phyloP scores from a whole-genome alignment of 2,888 invertebrate genomes.

The Diloba caeruleocephala region DNA sequence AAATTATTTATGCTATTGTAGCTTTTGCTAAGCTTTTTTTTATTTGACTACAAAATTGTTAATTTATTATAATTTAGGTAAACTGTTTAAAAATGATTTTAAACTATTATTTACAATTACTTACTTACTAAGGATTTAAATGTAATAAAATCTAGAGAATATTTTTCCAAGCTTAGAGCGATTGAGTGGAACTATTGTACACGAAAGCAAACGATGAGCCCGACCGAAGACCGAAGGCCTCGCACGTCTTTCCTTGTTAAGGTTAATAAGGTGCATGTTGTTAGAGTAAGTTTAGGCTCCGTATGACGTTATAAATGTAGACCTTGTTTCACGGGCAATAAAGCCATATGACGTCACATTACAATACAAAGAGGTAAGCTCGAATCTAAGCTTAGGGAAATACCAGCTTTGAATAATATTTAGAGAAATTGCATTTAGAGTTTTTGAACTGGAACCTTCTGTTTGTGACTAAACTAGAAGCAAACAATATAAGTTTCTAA shows the following conservation, averaged over 20 bases:
- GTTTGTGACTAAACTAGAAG: slow-evolving; percentile 32
- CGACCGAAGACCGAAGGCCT: slow-evolving; percentile 54
- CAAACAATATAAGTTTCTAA: slow-evolving; percentile 14
- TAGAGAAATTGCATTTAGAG: slow-evolving; percentile 33
- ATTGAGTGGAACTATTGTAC: no score
- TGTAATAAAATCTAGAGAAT: no score
- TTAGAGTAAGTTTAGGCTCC: slow-evolving; percentile 55
- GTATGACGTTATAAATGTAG: slow-evolving; percentile 49
- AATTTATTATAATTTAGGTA: no score
- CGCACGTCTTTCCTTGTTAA: slow-evolving; percentile 59
- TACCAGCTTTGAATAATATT: slow-evolving; percentile 47
- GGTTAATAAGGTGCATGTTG: slow-evolving; percentile 67
- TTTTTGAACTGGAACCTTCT: slow-evolving; percentile 26
- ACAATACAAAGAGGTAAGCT: slow-evolving; percentile 48
- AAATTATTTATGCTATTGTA: no score
- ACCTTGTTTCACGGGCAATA: slow-evolving; percentile 38
- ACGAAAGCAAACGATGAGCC: no score
- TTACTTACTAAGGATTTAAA: no score
- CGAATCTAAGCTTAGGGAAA: slow-evolving; percentile 43
- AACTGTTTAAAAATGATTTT: no score
- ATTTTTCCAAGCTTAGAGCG: no score
- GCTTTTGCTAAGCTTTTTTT: no score
- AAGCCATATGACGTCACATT: slow-evolving; percentile 34
- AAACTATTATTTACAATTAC: no score
- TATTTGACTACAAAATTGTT: no score